Conservation (phyloP, 2,113 vertebrate species). For the Oreochromis tanganicae region DNA sequence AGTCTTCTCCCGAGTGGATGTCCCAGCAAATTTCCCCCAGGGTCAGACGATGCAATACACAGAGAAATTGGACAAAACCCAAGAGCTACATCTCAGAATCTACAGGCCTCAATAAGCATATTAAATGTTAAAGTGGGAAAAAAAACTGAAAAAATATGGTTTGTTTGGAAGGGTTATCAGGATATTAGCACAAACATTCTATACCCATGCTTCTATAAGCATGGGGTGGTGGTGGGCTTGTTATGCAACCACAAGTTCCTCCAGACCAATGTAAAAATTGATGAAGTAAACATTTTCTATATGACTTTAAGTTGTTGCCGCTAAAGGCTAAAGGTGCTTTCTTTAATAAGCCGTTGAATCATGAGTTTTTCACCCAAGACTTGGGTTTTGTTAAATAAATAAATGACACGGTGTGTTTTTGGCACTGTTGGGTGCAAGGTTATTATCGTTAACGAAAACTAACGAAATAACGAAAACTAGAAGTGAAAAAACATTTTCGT, state of each 20-base stretch:
- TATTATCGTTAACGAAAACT: too few species aligned
- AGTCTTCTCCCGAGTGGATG: neutral
- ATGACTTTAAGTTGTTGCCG: neutral
- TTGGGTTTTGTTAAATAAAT: neutral
- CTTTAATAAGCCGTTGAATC: neutral
- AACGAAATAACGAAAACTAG: too few species aligned
- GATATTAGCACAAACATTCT: neutral
- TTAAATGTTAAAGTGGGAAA: neutral
- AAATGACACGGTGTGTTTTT: neutral
- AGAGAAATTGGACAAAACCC: neutral
- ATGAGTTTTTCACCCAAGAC: neutral
- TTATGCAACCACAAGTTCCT: neutral
- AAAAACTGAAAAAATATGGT: neutral
- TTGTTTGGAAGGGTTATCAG: neutral
- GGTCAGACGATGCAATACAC: neutral
- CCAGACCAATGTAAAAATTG: neutral
- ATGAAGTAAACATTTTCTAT: neutral
- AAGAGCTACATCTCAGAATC: neutral
- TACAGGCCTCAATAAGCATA: accelerated
- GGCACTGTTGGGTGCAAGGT: neutral
- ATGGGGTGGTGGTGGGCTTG: neutral
- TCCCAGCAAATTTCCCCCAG: neutral
- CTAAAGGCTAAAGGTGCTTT: neutral
- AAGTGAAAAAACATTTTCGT: too few species aligned
- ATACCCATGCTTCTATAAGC: neutral